Base-by-base conservation (phyloP, 37 sponge, comb jelly and placozoan species). In the Ianthella basta region DNA sequence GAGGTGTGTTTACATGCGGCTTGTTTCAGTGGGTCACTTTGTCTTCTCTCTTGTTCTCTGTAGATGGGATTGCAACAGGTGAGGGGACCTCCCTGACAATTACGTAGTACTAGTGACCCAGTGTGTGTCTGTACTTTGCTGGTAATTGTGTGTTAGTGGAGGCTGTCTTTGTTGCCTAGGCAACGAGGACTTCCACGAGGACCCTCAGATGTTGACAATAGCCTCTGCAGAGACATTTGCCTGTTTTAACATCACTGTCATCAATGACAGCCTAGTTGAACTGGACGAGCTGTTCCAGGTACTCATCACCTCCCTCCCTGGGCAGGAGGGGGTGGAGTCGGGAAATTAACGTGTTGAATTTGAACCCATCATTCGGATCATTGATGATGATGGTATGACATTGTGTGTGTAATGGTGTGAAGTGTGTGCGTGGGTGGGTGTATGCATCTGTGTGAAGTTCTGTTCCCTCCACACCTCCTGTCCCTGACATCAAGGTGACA, bases 351-450 rank as follows among this genome's bases (percentile, higher is more conserved):
- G 3, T 4, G 24, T 36, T 3, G 72, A 75, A 13, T 1, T 63
- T 20, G 72, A 53, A 40, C 36, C 79, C 19, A 24, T 5, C 14
- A 37, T 88, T 18, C 74, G 25, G 1, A 88, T 88, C 19, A 63
- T 53, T 1, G 88, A 88, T 66, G 80, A 83, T 79, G 88, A 83
- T 66, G 29, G 88, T 88, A 63, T 39, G 88, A 35, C 70, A 69
- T 69, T 0, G 12, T 29, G 34, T 34, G 34, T n/a, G 70, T n/a
- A 18, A 69, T 69, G 70, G 63, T 61, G 63, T 23, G 13, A 2
- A 18, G 59, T 15, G 59, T 56, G 15, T 19, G 59, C 15, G 15
- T 15, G 59, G 15, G 59, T 15, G 59, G 15, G 59, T 21, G 6
- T 8, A 13, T 30, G 33, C 6, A 33, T 61, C 3, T 61, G 13